These are phyloP conservation scores for Tetropium fuscum DNA, from an alignment of 2,888 invertebrate genomes.

Conservation along the genomic window DNA sequence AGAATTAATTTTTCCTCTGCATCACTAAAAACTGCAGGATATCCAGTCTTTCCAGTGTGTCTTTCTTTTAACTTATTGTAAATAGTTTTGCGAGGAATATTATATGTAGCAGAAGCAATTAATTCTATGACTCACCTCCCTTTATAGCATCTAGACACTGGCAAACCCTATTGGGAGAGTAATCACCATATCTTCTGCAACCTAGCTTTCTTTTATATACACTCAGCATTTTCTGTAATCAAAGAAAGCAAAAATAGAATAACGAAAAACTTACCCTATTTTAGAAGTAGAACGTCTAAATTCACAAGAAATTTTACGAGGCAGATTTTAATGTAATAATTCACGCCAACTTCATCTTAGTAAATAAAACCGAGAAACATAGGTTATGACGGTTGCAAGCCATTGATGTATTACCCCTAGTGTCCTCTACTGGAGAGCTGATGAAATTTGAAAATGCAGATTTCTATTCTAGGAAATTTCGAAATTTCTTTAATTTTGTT, in stretches of 20 bases:
- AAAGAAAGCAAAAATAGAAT: not conserved
- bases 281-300: too few relatives aligned
- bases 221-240: constrained; percentile 16
- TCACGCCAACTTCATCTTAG: too few relatives aligned
- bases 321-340: too few relatives aligned
- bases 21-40: constrained; percentile 2
- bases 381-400: too few relatives aligned
- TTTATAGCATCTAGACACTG: constrained; percentile 10
- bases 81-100: constrained; percentile 13
- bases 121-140: constrained; percentile 13
- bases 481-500: too few relatives aligned
- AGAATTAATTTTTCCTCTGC: constrained; percentile 9
- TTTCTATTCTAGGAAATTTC: too few relatives aligned
- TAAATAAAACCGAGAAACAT: too few relatives aligned
- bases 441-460: too few relatives aligned
- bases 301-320: too few relatives aligned
- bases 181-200: constrained; percentile 9
- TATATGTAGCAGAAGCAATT: constrained; percentile 3
- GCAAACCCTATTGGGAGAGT: constrained; percentile 4
- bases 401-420: too few relatives aligned
- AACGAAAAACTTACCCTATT: too few relatives aligned
- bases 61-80: not conserved
- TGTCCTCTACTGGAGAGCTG: too few relatives aligned
- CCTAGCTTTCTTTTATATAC: constrained; percentile 10
- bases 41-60: constrained; percentile 5